Conservation (phyloP, 2,797 vertebrate species). For the Galago senegalensis region DNA sequence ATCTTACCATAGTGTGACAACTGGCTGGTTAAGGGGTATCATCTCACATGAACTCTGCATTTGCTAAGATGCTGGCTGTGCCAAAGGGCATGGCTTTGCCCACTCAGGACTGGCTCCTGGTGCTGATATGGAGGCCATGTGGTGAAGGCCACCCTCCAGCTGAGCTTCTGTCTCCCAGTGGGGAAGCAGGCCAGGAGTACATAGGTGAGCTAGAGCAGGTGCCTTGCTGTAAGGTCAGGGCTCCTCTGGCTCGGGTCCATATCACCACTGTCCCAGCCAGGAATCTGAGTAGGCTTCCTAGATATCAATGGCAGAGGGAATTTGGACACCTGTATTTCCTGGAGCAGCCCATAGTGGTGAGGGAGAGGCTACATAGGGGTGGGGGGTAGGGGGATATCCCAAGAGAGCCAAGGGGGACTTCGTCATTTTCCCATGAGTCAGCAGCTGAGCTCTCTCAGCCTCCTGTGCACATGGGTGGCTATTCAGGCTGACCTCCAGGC, state of each 20-base stretch:
- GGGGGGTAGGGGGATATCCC: not conserved
- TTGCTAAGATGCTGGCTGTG: not conserved
- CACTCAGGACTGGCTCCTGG: not conserved
- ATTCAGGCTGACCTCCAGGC: not conserved
- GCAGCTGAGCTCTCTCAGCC: not conserved
- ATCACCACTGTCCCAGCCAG: not conserved
- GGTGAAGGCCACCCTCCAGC: accelerated
- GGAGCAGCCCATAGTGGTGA: not conserved
- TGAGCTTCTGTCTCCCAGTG: not conserved
- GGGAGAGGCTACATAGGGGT: too few species aligned
- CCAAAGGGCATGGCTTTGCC: not conserved
- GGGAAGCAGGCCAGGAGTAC: accelerated
- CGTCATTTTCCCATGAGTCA: not conserved
- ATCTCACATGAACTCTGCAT: not conserved
- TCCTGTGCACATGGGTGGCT: accelerated
- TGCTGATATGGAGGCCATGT: not conserved
- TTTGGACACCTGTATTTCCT: not conserved
- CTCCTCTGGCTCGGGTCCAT: not conserved
- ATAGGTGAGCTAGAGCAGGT: not conserved
- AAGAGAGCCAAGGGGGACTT: not conserved
- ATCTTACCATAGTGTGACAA: not conserved
- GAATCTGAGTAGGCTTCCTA: not conserved
- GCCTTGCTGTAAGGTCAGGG: not conserved
- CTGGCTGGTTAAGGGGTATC: not conserved
- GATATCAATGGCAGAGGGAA: not conserved